Base-by-base conservation (phyloP, 1,140 invertebrate genomes). In the Scaptomyza montana region DNA sequence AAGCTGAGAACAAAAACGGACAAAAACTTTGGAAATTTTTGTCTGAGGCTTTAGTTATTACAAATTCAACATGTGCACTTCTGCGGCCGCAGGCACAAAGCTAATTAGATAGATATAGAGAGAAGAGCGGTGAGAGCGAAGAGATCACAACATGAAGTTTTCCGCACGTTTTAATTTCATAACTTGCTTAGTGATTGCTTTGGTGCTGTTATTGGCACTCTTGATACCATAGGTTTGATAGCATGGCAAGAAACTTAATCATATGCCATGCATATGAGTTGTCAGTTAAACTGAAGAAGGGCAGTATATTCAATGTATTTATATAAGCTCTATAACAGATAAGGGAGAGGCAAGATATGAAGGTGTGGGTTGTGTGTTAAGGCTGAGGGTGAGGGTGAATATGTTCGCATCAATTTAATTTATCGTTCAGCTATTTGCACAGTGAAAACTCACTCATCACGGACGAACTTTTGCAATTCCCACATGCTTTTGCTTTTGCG, bases 101-200 rank as follows among this genome's bases (percentile, higher is more conserved):
- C 84, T 89, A 89, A 89, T 89, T 89, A 89, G 79, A 74, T 63
- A 68, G 33, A 9, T 0, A 36, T 6, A 9, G 8, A 36, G 8
- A 6, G 33, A 36, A 8, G 2, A 8, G 82, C 46, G 60, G 62
- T 54, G 79, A 1, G 30, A 33, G 30, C 5, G 5, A 33, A 33
- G 30, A 33, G 4, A 33, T 5, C 30, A 33, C 5, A 33, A 33
- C 30, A 7, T 5, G 7, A 7, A 79, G 66, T 72, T 84, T 89
- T 89, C 84, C 84, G 80, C 84, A 80, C 85, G 79, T 78, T 80
- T 89, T 80, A 80, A 77, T 84, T 89, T 82, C 63, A 53, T 70
- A 77, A 86, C 78, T 89, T 74, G 75, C 72, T 82, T 82, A 76
- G 75, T 62, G 78, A 74, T 74, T 68, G 56, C 61, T 43, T 30